Conservation (phyloP, 53 echinoderm and acorn worm species). For the Holothuria leucospilota region DNA sequence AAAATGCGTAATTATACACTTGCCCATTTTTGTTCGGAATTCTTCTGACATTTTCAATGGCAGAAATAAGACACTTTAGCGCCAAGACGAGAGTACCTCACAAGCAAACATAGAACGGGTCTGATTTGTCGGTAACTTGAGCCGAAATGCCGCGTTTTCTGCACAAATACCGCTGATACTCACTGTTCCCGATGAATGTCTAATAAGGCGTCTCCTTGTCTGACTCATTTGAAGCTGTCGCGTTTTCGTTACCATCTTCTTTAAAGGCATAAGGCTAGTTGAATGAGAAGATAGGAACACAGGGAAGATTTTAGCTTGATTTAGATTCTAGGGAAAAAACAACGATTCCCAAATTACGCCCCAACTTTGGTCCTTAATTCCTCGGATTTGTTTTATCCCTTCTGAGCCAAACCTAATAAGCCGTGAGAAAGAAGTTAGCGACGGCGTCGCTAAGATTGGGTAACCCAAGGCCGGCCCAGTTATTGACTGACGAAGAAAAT, state of each 20-base stretch:
- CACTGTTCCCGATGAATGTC: constrained; percentile 43
- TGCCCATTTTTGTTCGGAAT: constrained; percentile 47
- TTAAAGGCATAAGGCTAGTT: constrained; percentile 19
- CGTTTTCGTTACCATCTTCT: constrained; percentile 33
- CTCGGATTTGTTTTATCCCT: constrained; percentile 41
- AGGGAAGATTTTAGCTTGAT: constrained; percentile 17
- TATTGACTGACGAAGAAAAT: not conserved
- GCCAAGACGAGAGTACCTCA: constrained; percentile 41
- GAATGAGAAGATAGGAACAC: constrained; percentile 25
- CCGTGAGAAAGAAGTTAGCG: constrained; percentile 29
- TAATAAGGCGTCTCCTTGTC: constrained; percentile 49
- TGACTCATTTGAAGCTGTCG: constrained; percentile 38
- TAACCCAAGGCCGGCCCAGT: constrained; percentile 32
- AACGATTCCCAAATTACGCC: constrained; percentile 29
- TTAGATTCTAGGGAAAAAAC: constrained; percentile 16
- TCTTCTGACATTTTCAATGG: constrained; percentile 41
- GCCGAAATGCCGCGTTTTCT: constrained; percentile 23
- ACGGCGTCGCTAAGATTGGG: constrained; percentile 24
- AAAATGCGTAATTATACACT: constrained; percentile 48
- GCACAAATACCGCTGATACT: constrained; percentile 38
- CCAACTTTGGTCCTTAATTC: constrained; percentile 45
- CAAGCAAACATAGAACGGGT: constrained; percentile 44
- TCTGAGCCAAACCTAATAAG: constrained; percentile 43
- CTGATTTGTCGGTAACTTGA: constrained; percentile 46
- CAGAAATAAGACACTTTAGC: constrained; percentile 44